Evolutionary conservation across 2,888 invertebrate genomes (phyloP), one percentile per base, ranked within the genome.

Genomic region (Sabatieria punctata): DNA sequence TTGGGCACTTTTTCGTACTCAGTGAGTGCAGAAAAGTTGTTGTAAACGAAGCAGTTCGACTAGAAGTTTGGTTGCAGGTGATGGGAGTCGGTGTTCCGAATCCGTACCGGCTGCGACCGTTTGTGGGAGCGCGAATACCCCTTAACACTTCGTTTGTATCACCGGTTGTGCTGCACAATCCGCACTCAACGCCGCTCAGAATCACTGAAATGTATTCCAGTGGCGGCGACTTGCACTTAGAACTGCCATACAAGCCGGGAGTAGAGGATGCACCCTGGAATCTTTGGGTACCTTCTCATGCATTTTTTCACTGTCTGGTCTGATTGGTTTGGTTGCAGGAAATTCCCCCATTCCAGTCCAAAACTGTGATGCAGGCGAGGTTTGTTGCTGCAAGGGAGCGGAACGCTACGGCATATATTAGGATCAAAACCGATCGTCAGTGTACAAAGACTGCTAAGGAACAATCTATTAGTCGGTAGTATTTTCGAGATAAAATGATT

Each of bases 81-180:
- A 64, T 63, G 58, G 71, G 70, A 55, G 76, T 78, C 63, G 88
- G 89, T 63, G 76, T 80, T 57, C 80, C 82, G 57, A 91, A 86
- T 72, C 85, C 82, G 46, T 95, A 88, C 73, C 77, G 85, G 58
- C 72, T 95, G 60, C 77, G 83, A 68, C 89, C 95, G 46, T 77
- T 91, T 65, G 77, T 88, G 51, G 86, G 85, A 51, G 79, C 88
- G 54, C 80, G 81, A 65, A 78, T 91, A 65, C 93, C 95, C 51
- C 73, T 82, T 61, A 91, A 95, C 73, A 82, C 85, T 56, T 81
- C 82, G 53, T 80, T 86, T 64, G 78, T 82, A 60, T 84, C 88
- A 50, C 74, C 83, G 65, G 83, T 95, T 65, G 78, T 80, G 60
- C 77, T 97, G 74, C 82, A 89, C 73, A 97, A 97, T 76, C 95